These are phyloP conservation scores for Coenobita brevimanus DNA, from an alignment of 1,140 invertebrate genomes.

Conservation along the genomic window DNA sequence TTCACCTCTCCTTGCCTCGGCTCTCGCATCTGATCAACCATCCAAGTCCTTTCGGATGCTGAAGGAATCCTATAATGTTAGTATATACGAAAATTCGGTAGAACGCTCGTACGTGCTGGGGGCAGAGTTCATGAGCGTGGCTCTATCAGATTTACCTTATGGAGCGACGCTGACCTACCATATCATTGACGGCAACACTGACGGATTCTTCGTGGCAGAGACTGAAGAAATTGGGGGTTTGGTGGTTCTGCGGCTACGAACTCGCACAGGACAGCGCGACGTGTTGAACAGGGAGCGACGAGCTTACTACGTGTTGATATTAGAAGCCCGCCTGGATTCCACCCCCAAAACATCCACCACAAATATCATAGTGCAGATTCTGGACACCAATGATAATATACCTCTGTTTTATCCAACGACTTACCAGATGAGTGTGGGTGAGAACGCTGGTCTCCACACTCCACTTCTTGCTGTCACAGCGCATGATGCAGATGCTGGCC, in stretches of 20 bases:
- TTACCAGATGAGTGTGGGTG: slow-evolving; percentile 89
- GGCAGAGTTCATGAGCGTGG: slow-evolving; percentile 81
- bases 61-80: slow-evolving; percentile 58
- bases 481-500: slow-evolving; percentile 93
- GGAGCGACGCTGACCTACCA: slow-evolving; percentile 80
- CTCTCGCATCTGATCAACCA: background rate
- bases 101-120: slow-evolving; percentile 82
- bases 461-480: slow-evolving; percentile 79
- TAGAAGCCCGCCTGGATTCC: slow-evolving; percentile 79
- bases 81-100: slow-evolving; percentile 66
- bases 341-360: slow-evolving; percentile 77
- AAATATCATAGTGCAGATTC: slow-evolving; percentile 83
- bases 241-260: slow-evolving; percentile 91
- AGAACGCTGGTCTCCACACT: slow-evolving; percentile 88
- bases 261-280: slow-evolving; percentile 86
- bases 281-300: slow-evolving; percentile 93
- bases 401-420: slow-evolving; percentile 91
- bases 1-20: background rate
- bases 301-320: slow-evolving; percentile 85
- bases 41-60: slow-evolving; percentile 39
- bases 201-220: slow-evolving; percentile 95
- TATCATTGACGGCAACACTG: slow-evolving; percentile 88
- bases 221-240: slow-evolving; percentile 91
- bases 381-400: slow-evolving; percentile 93
- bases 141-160: slow-evolving; percentile 76